phyloP scores from a whole-genome alignment of 2,113 vertebrate genomes.

The Nycticryphes semicollaris region DNA sequence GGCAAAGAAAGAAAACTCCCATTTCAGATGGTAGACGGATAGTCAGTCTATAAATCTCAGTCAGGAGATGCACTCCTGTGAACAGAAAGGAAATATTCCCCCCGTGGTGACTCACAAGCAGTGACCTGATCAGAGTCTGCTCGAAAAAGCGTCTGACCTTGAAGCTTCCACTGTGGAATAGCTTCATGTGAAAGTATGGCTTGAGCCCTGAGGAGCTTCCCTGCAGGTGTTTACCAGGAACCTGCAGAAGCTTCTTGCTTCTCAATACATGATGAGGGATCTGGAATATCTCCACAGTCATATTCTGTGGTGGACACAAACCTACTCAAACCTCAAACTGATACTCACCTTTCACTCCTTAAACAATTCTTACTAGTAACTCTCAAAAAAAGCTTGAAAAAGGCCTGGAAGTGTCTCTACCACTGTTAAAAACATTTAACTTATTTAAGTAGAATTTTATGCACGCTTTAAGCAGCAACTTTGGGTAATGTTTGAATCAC shows the following conservation, averaged over 20 bases:
- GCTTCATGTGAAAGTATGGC: neutral
- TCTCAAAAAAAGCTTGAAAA: neutral
- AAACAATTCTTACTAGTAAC: neutral
- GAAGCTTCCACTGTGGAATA: neutral
- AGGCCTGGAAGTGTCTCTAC: neutral
- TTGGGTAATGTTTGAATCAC: neutral
- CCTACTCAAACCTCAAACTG: neutral
- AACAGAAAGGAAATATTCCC: neutral
- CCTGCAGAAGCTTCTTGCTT: neutral
- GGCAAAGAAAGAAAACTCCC: neutral
- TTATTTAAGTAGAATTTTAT: neutral
- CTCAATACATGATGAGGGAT: neutral
- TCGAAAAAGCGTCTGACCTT: constrained; percentile 44
- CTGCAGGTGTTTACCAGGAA: neutral
- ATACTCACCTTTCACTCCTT: neutral
- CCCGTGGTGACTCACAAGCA: constrained; percentile 35
- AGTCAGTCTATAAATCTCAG: neutral
- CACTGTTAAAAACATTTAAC: neutral
- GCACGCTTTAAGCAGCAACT: neutral
- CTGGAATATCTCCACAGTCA: neutral
- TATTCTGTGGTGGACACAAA: neutral
- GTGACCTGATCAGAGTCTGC: constrained; percentile 16
- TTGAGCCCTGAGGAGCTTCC: neutral
- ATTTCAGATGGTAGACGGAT: neutral
- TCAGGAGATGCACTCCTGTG: constrained; percentile 16